phyloP scores from a whole-genome alignment of 2,888 invertebrate genomes.

The Dorcus parallelipipedus region DNA sequence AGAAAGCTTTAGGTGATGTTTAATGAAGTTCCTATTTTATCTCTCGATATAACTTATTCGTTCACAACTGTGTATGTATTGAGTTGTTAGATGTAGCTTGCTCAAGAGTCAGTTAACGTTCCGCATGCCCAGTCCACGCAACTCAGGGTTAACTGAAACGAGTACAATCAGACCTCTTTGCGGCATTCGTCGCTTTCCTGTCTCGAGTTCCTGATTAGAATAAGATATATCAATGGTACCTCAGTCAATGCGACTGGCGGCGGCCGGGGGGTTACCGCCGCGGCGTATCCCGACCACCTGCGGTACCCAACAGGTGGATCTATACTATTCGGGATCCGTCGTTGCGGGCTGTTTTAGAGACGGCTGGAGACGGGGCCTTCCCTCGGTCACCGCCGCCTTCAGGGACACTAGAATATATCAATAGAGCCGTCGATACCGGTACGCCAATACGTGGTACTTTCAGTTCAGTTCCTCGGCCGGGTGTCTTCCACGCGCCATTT shows the following conservation, averaged over 20 bases:
- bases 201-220: conserved; percentile 50
- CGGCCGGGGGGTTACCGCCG: conserved; percentile 29
- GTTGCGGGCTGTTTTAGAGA: conserved; percentile 30
- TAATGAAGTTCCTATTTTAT: conserved; percentile 53
- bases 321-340: conserved; percentile 14
- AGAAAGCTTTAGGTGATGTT: conserved; percentile 53
- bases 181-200: conserved; percentile 41
- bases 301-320: conserved; percentile 4
- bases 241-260: conserved; percentile 31
- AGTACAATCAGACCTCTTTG: conserved; percentile 47
- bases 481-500: conserved; percentile 37
- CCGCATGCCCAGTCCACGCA: conserved; percentile 47
- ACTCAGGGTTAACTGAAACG: conserved; percentile 51
- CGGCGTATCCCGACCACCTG: conserved; percentile 15
- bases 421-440: conserved; percentile 15
- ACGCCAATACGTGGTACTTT: conserved; percentile 14
- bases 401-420: conserved; percentile 28
- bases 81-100: conserved; percentile 52
- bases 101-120: conserved; percentile 49
- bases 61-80: conserved; percentile 48
- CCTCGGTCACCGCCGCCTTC: conserved; percentile 30
- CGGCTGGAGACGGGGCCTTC: conserved; percentile 39
- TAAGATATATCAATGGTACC: conserved; percentile 35
- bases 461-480: conserved; percentile 30
- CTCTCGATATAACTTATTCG: conserved; percentile 48